Base-by-base conservation (phyloP, 1,140 invertebrate species). In the Saccostrea cuccullata region DNA sequence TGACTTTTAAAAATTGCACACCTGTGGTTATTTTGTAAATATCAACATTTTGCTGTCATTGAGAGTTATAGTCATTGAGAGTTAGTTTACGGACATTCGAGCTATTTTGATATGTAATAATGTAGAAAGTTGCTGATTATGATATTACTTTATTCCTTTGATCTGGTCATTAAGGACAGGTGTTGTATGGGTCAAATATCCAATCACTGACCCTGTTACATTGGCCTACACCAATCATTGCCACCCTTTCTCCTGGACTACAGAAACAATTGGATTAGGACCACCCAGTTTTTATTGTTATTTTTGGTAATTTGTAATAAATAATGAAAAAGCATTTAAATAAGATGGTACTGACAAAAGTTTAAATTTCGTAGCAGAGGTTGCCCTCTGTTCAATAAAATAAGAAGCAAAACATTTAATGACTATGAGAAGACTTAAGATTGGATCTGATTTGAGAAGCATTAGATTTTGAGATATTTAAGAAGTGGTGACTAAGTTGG, bases 391-490 rank as follows among this genome's bases (percentile, higher is more conserved):
- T 36, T 15, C 30, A 30, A 11, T 9, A 15, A 26, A 30, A 30
- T 36, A 73, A 26, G 30, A 20, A 36, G 13, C 70, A 15, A 73
- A 73, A 26, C 23, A 36, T 73, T 73, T 3, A 73, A 73, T 73
- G 70, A 26, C 12, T 12, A 73, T 73, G 26, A 73, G 26, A 30
- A 73, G 67, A 40, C 70, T 30, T 17, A 13, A 73, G 70, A 73
- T 73, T 73, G 70, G 70, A 36, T 36, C 70, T 30, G 70, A 30
- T 73, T 73, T 73, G 70, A 73, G 70, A 30, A 73, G 70, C 70
- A 73, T 73, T 73, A 73, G 70, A 73, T 73, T 73, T 73, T 73
- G 13, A 73, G 70, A 73, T 73, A 73, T 73, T 30, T 36, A 73
- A 73, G 70, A 73, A 73, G 70, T 73, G 70, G 70, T 73, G 70